Base-by-base conservation (phyloP, 2,888 invertebrate genomes). In the Caenorhabditis zanzibari region DNA sequence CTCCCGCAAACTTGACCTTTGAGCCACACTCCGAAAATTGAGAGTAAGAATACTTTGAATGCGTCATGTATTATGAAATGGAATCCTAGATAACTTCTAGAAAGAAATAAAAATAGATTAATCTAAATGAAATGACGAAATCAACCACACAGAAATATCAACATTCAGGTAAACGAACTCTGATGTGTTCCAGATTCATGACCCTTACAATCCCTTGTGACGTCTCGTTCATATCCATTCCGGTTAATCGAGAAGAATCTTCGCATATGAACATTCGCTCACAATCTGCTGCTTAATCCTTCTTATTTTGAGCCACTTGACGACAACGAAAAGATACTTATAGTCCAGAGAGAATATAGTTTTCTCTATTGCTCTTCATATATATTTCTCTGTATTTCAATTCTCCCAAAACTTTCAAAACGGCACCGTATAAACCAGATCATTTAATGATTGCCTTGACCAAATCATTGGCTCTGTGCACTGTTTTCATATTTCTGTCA, bases 391-490 rank as follows among this genome's bases (percentile, higher is more conserved):
- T 26, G 6, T n/a, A 35, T 59, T 66, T 16, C 47, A 19, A 7
- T n/a, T 1, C 22, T 24, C 52, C 24, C 19, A 19, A 54, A 16
- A n/a, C 22, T 26, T 35, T 61, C 76, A 69, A 49, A 38, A 77
- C 76, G 76, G 52, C 59, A n/a, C 28, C 26, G n/a, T 61, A 52
- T 22, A 38, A 24, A 41, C 22, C 38, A 22, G 47, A 44, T 16
- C 24, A 28, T n/a, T 19, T 54, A 16, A 76, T 82, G 81, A 54
- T 76, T 35, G 14, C 38, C 28, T 44, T 82, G 58, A 77, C 72
- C 52, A 64, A 76, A n/a, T 77, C 82, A 7, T 26, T 82, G 58
- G 82, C 82, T n/a, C 26, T 82, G 32, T 83, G 79, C 63, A 64
- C 73, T 49, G 54, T 83, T 6, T 82, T 82, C 63, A 74, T 82